A percentile compares a stretch with the other conserved stretches of the same genome.
Evolutionary conservation across 2,888 invertebrate genomes (phyloP).

Genomic region (Conus canariensis): DNA sequence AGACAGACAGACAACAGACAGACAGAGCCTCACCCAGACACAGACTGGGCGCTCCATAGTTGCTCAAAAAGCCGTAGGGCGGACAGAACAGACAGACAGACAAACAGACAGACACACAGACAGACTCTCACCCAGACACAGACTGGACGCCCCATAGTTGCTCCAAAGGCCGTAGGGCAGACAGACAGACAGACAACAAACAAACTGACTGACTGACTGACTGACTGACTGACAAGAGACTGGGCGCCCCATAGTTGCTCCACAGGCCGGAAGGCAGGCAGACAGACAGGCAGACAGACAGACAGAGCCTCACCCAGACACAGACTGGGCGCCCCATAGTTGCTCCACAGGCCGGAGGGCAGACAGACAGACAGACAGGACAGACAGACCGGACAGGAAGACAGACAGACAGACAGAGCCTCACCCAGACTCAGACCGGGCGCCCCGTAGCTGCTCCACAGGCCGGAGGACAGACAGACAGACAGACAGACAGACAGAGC

Average conservation of each 20-base stretch:
- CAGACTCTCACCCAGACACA: neutral
- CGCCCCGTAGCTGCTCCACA: neutral
- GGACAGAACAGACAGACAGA: too few relatives aligned
- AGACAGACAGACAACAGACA: neutral
- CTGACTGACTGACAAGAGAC: too few relatives aligned
- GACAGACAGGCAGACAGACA: neutral
- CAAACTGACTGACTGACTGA: too few relatives aligned
- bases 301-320: neutral
- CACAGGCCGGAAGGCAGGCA: neutral
- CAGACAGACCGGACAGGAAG: too few relatives aligned
- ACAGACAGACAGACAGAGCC: neutral
- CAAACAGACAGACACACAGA: neutral
- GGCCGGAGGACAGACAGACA: neutral
- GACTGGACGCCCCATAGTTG: neutral
- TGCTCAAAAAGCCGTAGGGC: too few relatives aligned
- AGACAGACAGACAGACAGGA: neutral
- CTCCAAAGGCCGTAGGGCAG: too few relatives aligned
- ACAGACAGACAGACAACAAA: neutral
- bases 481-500: too few relatives aligned
- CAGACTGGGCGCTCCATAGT: constrained; percentile 9
- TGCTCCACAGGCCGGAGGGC: neutral
- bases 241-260: neutral
- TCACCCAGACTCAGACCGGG: neutral
- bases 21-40: neutral
- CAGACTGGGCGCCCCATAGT: neutral